Evolutionary conservation across 2,888 invertebrate genomes (phyloP), one percentile per base, ranked within the genome.

Genomic region (Cataglyphis livida): DNA sequence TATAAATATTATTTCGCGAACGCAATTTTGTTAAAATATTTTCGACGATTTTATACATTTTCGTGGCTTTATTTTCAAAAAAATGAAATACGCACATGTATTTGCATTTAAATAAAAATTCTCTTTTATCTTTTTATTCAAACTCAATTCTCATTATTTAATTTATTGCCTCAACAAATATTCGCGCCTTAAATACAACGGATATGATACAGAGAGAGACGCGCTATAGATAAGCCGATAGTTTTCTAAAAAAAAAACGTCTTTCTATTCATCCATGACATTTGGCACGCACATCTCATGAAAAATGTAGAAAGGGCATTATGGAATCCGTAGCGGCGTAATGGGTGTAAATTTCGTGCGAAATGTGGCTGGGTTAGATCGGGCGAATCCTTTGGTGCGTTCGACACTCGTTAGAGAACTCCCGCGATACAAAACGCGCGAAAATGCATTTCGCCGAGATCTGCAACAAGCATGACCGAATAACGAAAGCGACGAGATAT

Each of bases 361-460:
- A 76, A 38, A 54, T 68, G 65, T 28, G 76, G 68, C 54, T 38
- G n/a, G 54, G 51, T 41, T 66, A 68, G 66, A 76, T 70, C 68
- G 76, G 6, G 57, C 38, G 76, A 76, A 68, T 54, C 76, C 15
- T 68, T 68, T 76, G 68, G 66, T 41, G 54, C 41, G 57, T 57
- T 66, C 76, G 54, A 70, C 70, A 57, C 87, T 87, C 85, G 87
- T 87, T 87, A 87, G 51, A 61, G n/a, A n/a, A 64, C 38, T 65
- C 10, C 15, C 10, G 38, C 28, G 68, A 57, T 76, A 44, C 51
- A 65, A 25, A 51, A 68, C 76, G 73, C 66, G 41, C 64, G 76
- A 71, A 44, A 76, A 79, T 61, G 78, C 62, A 76, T 86, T 83
- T 86, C 82, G 75, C 61, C 70, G 79, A 68, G 75, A 76, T 83